Evolutionary conservation across 2,888 invertebrate species (phyloP).

Genomic region (Rotaria socialis): DNA sequence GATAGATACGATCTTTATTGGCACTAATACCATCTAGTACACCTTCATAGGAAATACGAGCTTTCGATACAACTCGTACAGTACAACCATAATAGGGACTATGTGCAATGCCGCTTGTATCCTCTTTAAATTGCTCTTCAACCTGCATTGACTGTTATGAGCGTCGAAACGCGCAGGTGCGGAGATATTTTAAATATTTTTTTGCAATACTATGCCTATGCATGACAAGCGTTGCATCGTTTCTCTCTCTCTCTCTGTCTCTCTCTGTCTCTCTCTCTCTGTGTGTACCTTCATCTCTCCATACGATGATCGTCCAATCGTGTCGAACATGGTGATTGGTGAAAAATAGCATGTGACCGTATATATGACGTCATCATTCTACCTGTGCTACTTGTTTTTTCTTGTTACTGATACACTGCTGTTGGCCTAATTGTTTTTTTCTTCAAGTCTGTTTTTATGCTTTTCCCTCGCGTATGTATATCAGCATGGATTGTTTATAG

Average conservation of each 20-base stretch:
- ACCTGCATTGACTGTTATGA: slow-evolving; percentile 8
- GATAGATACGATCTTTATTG: background rate
- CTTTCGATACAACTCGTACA: slow-evolving; percentile 15
- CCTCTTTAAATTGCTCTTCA: background rate
- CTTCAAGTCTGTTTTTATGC: no score
- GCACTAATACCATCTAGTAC: slow-evolving; percentile 27
- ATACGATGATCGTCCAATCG: background rate
- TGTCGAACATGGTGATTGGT: background rate
- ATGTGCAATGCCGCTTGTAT: background rate
- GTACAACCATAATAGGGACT: slow-evolving; percentile 37
- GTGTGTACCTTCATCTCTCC: background rate
- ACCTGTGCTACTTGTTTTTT: background rate
- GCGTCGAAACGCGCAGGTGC: background rate
- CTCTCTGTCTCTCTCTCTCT: background rate
- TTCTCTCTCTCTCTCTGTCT: background rate
- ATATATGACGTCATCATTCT: background rate
- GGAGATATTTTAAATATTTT: slow-evolving; percentile 6
- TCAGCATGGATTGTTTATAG: no score
- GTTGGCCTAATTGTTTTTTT: background rate
- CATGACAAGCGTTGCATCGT: background rate
- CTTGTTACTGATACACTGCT: background rate
- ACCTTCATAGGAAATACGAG: background rate
- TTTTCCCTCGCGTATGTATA: no score
- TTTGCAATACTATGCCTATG: background rate
- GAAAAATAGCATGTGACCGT: background rate